phyloP scores from a whole-genome alignment of 1,140 invertebrate species.

The Hypsibius dujardini region DNA sequence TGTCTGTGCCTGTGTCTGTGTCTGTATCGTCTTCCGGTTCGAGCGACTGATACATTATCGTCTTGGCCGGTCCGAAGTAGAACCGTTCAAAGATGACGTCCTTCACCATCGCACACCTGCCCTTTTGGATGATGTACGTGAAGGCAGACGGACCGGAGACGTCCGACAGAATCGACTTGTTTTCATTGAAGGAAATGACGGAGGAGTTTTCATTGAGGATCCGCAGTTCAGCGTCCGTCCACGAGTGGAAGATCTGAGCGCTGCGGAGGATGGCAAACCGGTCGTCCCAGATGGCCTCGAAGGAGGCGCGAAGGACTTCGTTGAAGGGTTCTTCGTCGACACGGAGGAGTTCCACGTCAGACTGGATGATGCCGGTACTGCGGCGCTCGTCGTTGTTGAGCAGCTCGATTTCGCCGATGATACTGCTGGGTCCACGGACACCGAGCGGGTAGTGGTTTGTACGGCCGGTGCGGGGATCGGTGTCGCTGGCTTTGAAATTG shows the following conservation, averaged over 20 bases:
- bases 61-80: neutral
- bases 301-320: slow-evolving; percentile 10
- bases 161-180: slow-evolving; percentile 10
- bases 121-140: slow-evolving; percentile 8
- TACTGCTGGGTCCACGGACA: neutral
- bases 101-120: slow-evolving; percentile 7
- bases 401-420: slow-evolving; percentile 18
- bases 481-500: slow-evolving; percentile 17
- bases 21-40: slow-evolving; percentile 2
- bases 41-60: neutral
- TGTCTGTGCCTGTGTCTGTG: too few species aligned
- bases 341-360: slow-evolving; percentile 11
- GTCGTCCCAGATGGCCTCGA: slow-evolving; percentile 18
- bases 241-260: neutral
- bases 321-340: slow-evolving; percentile 17
- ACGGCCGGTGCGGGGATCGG: slow-evolving; percentile 10
- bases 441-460: slow-evolving; percentile 13
- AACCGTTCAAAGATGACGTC: slow-evolving; percentile 3
- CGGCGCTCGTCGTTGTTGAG: slow-evolving; percentile 17
- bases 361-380: slow-evolving; percentile 5
- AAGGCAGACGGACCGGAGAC: slow-evolving; percentile 10
- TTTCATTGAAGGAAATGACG: slow-evolving; percentile 6
- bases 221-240: slow-evolving; percentile 13
- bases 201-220: slow-evolving; percentile 18
- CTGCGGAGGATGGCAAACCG: slow-evolving; percentile 10